Percentiles rank a stretch among this genome's conserved stretches.
Conservation (phyloP, 1,140 invertebrate genomes). For the Nymphalis io region DNA sequence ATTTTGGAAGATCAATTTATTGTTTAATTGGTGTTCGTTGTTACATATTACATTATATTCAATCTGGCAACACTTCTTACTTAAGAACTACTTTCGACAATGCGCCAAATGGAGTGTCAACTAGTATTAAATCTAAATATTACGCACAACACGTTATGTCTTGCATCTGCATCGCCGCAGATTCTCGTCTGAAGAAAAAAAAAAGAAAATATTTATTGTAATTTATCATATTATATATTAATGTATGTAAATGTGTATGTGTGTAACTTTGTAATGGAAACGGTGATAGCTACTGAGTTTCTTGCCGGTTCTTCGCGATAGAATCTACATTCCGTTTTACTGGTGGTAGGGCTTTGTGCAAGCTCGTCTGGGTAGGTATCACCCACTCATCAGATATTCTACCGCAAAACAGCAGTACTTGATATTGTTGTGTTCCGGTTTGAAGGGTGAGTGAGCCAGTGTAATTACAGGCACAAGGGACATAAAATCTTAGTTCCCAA, state of each 20-base stretch:
- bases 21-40: slow-evolving; percentile 12
- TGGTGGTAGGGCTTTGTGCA: too few species aligned
- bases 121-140: slow-evolving; percentile 53
- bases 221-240: neutral
- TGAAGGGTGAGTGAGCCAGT: too few species aligned
- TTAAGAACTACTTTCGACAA: slow-evolving; percentile 51
- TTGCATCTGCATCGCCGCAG: slow-evolving; percentile 52
- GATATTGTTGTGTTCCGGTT: too few species aligned
- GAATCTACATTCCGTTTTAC: too few species aligned
- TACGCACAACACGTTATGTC: slow-evolving; percentile 59
- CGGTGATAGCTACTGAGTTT: too few species aligned
- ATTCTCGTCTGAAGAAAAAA: slow-evolving; percentile 48
- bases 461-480: too few species aligned
- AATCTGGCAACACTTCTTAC: slow-evolving; percentile 18
- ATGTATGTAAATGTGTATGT: neutral
- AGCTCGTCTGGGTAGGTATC: too few species aligned
- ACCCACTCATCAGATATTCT: too few species aligned
- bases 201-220: slow-evolving; percentile 5
- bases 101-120: slow-evolving; percentile 60
- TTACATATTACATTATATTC: slow-evolving; percentile 10
- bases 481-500: too few species aligned
- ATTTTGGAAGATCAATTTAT: neutral
- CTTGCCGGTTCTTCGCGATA: too few species aligned
- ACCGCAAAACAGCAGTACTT: too few species aligned
- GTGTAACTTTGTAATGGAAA: too few species aligned